Evolutionary conservation across 2,797 vertebrate species (phyloP), one percentile per base, ranked within the genome.

Genomic region (Manis javanica): DNA sequence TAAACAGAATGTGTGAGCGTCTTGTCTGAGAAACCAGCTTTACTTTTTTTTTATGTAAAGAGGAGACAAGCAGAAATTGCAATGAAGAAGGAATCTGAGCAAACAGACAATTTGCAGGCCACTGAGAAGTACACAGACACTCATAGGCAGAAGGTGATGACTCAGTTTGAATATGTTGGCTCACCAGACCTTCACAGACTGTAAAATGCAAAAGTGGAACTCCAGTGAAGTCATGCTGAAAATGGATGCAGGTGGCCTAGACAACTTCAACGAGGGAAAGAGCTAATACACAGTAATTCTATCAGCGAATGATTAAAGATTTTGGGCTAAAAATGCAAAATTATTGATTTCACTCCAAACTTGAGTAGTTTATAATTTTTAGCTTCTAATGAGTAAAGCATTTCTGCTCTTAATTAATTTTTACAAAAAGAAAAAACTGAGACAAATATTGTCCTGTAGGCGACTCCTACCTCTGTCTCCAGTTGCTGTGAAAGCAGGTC

Each of bases 301-400:
- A 9, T 51, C 31, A 57, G 51, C 18, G 79, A 68, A 82, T 3
- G 15, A 68, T 83, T 19, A 72, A 46, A 75, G 63, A 8, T 34
- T 46, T 95, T 66, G 69, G 66, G n/a, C 29, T 81, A 51, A 87
- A 96, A 88, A 57, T 42, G 5, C 46, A 61, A 83, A 82, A 82
- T 72, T 42, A 94, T 0, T n/a, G 85, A 83, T 79, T 91, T 75
- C 61, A 92, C 71, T 66, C 31, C 75, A 96, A 81, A 69, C 19
- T 14, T 46, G 15, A 64, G 31, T 64, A 12, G 72, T 83, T 88
- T 72, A 42, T 8, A 69, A 87, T 16, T 71, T 87, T 84, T 83
- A 85, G 71, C 61, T 75, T 81, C 37, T 84, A 81, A 84, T 61
- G 74, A 64, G 81, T 24, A 74, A 89, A 93, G 68, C 49, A 95